Conservation (phyloP, 2,797 vertebrate genomes). For the Allobates femoralis region DNA sequence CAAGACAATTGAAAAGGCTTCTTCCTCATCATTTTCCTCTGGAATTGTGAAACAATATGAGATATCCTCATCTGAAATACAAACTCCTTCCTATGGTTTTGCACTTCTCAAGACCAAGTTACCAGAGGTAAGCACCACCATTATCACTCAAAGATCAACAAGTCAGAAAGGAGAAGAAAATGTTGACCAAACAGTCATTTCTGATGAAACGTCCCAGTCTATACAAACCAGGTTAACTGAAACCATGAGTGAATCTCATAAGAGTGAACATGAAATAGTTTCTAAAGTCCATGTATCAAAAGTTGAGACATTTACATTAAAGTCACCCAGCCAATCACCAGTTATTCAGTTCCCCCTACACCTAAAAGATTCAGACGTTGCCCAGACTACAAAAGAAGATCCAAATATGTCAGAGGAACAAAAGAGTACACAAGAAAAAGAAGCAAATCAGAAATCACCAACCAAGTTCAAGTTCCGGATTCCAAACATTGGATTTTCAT, state of each 20-base stretch:
- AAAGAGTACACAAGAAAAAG: slow-evolving; percentile 56
- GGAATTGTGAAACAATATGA: slow-evolving; percentile 73
- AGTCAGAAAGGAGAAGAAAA: slow-evolving; percentile 20
- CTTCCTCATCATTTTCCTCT: slow-evolving; percentile 61
- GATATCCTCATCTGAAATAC: slow-evolving; percentile 68
- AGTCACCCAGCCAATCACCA: slow-evolving; percentile 41
- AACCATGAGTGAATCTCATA: slow-evolving; percentile 34
- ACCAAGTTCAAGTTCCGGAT: slow-evolving; percentile 79
- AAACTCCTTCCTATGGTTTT: slow-evolving; percentile 72
- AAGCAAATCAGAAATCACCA: slow-evolving; percentile 70
- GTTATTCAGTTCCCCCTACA: slow-evolving; percentile 8
- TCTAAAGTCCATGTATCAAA: not conserved
- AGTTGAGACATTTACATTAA: not conserved
- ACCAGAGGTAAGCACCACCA: slow-evolving; percentile 64
- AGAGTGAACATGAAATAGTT: slow-evolving; percentile 4
- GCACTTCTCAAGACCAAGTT: slow-evolving; percentile 72
- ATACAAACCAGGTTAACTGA: slow-evolving; percentile 35
- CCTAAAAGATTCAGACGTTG: not conserved
- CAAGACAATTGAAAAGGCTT: not conserved
- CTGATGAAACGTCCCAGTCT: slow-evolving; percentile 25
- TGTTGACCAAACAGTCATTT: not conserved
- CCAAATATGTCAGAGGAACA: slow-evolving; percentile 23
- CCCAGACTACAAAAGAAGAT: not conserved
- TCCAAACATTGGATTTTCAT: slow-evolving; percentile 78
- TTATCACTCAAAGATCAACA: slow-evolving; percentile 35